Conservation (phyloP, 92 coral and sea anemone species). For the Umimayanthus chanpuru region DNA sequence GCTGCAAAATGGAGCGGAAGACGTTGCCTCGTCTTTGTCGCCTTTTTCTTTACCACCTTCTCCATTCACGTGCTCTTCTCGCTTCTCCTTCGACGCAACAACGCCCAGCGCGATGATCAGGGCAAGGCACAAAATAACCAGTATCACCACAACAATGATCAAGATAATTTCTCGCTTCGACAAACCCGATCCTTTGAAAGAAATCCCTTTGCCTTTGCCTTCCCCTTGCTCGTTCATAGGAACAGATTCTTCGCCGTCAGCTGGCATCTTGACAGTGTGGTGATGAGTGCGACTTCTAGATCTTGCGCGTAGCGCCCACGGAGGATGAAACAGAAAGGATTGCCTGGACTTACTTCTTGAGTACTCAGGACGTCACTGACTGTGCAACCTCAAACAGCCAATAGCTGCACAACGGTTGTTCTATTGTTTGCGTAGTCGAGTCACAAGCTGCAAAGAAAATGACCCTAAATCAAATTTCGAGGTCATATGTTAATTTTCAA, state of each 20-base stretch:
- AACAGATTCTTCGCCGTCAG: constrained; percentile 9
- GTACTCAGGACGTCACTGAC: not conserved
- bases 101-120: constrained; percentile 28
- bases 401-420: not conserved
- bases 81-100: not conserved
- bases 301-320: not conserved
- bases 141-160: not conserved
- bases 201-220: not conserved
- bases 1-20: constrained; percentile 24
- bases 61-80: not conserved
- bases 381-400: not conserved
- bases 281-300: not conserved
- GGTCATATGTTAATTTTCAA: too few species aligned
- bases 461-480: too few species aligned
- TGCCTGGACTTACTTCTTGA: not conserved
- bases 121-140: constrained; percentile 12
- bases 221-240: constrained; percentile 32
- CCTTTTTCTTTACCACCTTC: not conserved
- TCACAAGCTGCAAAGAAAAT: too few species aligned
- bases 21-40: not conserved
- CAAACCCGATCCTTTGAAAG: not conserved
- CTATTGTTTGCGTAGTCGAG: not conserved
- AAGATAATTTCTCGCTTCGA: constrained; percentile 17
- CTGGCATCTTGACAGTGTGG: not conserved
- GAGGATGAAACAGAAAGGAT: too few species aligned